Conservation (phyloP, 2,113 vertebrate species). For the Sinocyclocheilus rhinocerous region DNA sequence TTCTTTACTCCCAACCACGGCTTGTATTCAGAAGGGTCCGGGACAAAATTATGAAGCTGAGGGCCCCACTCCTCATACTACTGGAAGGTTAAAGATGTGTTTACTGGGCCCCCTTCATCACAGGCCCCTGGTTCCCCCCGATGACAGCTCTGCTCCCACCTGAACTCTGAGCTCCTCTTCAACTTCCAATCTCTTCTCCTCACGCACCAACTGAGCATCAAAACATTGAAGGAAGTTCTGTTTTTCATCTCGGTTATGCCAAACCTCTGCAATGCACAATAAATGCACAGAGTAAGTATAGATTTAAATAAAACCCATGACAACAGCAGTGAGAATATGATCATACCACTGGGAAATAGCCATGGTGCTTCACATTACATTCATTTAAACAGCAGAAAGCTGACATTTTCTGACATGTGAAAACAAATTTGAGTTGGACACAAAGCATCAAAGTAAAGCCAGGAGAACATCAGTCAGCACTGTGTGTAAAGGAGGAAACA, state of each 20-base stretch:
- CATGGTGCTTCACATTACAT: neutral
- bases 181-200: constrained; percentile 78
- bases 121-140: neutral
- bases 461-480: constrained; percentile 9
- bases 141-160: constrained; percentile 66
- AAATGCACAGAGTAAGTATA: constrained; percentile 22
- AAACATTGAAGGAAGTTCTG: constrained; percentile 78
- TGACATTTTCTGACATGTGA: neutral
- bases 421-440: neutral
- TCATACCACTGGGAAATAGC: neutral
- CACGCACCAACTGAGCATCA: constrained; percentile 79
- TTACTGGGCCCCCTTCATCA: neutral
- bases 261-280: constrained; percentile 69
- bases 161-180: constrained; percentile 83
- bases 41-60: neutral
- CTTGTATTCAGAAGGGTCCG: neutral
- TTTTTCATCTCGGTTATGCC: constrained; percentile 77
- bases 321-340: neutral
- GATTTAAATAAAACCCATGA: neutral
- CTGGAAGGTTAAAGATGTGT: neutral
- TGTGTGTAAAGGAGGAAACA: constrained; percentile 20
- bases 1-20: neutral
- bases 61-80: neutral
- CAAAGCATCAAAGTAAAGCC: constrained; percentile 9
- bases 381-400: neutral